phyloP scores from a whole-genome alignment of 2,888 invertebrate species.

The Himalopsyche japonica region DNA sequence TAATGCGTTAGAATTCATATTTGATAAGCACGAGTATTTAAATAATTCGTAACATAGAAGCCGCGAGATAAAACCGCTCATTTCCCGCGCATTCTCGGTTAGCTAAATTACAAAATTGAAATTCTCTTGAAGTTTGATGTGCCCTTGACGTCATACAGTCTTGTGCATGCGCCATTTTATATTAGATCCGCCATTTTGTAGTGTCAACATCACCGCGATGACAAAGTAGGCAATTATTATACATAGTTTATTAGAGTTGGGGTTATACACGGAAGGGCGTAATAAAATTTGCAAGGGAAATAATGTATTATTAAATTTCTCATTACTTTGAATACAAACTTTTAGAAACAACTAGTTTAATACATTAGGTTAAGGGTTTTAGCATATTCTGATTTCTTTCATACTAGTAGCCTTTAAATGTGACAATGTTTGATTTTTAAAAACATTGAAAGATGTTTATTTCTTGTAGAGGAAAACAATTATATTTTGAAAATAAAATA shows the following conservation, averaged over 20 bases:
- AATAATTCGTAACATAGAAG: neutral
- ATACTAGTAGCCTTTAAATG: no score
- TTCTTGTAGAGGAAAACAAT: no score
- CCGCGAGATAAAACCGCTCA: neutral
- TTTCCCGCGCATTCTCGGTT: constrained; percentile 1
- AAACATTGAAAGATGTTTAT: no score
- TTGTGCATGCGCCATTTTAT: neutral
- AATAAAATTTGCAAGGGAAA: neutral
- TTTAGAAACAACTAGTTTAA: no score
- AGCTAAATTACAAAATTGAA: neutral
- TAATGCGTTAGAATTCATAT: neutral
- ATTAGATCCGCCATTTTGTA: neutral
- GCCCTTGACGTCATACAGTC: neutral
- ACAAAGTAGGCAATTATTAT: neutral
- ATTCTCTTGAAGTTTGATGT: neutral
- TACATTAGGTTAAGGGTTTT: no score
- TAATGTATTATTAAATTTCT: no score
- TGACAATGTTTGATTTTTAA: no score
- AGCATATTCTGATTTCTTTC: no score
- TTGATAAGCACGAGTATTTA: neutral
- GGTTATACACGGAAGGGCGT: neutral
- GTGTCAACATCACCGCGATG: neutral
- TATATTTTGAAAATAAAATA: no score
- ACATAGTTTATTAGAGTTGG: neutral
- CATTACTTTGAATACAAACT: no score